phyloP scores from a whole-genome alignment of 2,888 invertebrate genomes.

The Lordiphosa fenestrarum region DNA sequence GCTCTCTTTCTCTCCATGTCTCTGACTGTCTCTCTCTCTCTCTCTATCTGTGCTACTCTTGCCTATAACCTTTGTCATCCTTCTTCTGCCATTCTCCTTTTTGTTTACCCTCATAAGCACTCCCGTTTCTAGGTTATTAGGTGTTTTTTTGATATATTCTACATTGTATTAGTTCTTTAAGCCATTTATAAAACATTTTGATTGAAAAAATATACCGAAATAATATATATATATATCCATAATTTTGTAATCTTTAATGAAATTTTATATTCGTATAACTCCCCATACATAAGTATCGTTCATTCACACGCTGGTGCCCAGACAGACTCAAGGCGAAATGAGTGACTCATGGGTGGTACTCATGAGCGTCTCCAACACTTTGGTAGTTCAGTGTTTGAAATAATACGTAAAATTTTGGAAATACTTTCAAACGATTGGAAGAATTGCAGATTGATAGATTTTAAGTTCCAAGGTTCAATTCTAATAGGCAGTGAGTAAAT shows the following conservation, averaged over 20 bases:
- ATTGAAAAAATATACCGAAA: slow-evolving; percentile 21
- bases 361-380: no score
- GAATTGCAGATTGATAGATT: no score
- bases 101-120: no score
- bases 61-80: no score
- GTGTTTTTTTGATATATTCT: slow-evolving; percentile 38
- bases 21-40: slow-evolving; percentile 10
- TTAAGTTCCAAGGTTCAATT: no score
- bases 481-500: no score
- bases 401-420: no score
- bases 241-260: slow-evolving; percentile 4
- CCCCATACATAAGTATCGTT: not conserved
- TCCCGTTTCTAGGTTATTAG: slow-evolving; percentile 27
- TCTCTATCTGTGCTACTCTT: slow-evolving; percentile 1
- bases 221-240: slow-evolving; percentile 5
- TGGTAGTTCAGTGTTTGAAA: no score
- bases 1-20: slow-evolving; percentile 16
- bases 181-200: slow-evolving; percentile 33
- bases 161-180: slow-evolving; percentile 41
- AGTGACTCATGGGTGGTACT: no score
- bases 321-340: slow-evolving; percentile 20
- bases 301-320: slow-evolving; percentile 25
- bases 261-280: not conserved
- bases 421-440: not conserved
- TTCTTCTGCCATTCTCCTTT: no score